Conservation (phyloP, 1,140 invertebrate genomes). For the Steinernema khuongi region DNA sequence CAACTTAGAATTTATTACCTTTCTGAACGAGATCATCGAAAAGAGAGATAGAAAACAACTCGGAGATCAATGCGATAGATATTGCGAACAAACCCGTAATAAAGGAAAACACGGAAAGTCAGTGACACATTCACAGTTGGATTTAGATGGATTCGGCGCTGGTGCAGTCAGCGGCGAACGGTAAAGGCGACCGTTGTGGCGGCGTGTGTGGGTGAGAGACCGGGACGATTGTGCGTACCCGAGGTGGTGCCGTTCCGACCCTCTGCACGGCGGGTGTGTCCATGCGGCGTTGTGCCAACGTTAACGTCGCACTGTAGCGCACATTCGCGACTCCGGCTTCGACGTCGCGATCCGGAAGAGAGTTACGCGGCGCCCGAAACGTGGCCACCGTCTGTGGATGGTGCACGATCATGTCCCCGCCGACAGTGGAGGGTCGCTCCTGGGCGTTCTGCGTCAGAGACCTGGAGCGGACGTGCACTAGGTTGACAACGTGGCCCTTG, state of each 20-base stretch:
- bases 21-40: background rate
- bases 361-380: background rate
- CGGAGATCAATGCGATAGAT: background rate
- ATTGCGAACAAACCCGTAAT: conserved; percentile 1
- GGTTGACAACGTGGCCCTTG: conserved; percentile 42
- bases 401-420: background rate
- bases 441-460: conserved; percentile 29
- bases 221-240: background rate
- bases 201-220: conserved; percentile 2
- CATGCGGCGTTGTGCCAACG: background rate
- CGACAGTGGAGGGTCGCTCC: background rate
- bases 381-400: background rate
- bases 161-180: background rate
- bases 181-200: background rate
- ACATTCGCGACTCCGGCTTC: background rate
- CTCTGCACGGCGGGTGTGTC: background rate
- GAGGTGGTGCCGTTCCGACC: background rate
- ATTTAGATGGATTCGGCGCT: conserved; percentile 12
- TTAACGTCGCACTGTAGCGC: background rate
- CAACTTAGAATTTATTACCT: background rate
- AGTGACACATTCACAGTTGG: background rate
- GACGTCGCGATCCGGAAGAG: background rate
- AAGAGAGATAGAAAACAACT: background rate
- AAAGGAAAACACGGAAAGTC: background rate
- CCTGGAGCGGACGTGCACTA: conserved; percentile 48